Conservation (phyloP, 1,140 invertebrate species). For the Drosophila fuyamai region DNA sequence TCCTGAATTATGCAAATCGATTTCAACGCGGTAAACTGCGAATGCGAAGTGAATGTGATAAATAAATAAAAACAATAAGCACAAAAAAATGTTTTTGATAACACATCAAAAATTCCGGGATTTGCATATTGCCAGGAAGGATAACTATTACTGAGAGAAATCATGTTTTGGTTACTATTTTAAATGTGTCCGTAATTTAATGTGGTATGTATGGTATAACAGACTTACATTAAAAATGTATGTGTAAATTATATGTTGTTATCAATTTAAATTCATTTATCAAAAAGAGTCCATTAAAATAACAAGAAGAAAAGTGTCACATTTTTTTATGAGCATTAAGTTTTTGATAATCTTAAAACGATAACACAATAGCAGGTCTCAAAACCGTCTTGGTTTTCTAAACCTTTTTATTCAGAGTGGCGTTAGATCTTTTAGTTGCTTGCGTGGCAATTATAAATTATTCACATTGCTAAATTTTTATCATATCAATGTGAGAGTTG, state of each 20-base stretch:
- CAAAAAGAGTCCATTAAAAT: too few relatives aligned
- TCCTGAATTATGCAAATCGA: constrained; percentile 76
- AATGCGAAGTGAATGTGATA: constrained; percentile 55
- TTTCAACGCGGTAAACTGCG: constrained; percentile 64
- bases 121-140: constrained; percentile 53
- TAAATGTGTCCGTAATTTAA: not conserved
- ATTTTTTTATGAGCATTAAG: too few relatives aligned
- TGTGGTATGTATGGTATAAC: too few relatives aligned
- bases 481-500: constrained; percentile 57
- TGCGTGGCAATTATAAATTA: constrained; percentile 77
- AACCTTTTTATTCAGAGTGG: not conserved
- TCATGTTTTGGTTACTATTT: too few relatives aligned
- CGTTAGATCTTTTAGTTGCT: constrained; percentile 46
- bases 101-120: constrained; percentile 57
- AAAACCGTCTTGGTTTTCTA: too few relatives aligned
- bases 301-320: too few relatives aligned
- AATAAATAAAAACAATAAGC: constrained; percentile 41
- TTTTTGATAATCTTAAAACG: too few relatives aligned
- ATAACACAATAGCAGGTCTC: too few relatives aligned
- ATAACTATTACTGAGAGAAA: constrained; percentile 5
- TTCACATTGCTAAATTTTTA: constrained; percentile 54
- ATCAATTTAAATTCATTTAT: too few relatives aligned
- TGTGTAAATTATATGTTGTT: too few relatives aligned
- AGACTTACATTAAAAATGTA: too few relatives aligned
- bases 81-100: constrained; percentile 52